Evolutionary conservation across 1,140 invertebrate genomes (phyloP).

Genomic region (Lutraria rhynchaena): DNA sequence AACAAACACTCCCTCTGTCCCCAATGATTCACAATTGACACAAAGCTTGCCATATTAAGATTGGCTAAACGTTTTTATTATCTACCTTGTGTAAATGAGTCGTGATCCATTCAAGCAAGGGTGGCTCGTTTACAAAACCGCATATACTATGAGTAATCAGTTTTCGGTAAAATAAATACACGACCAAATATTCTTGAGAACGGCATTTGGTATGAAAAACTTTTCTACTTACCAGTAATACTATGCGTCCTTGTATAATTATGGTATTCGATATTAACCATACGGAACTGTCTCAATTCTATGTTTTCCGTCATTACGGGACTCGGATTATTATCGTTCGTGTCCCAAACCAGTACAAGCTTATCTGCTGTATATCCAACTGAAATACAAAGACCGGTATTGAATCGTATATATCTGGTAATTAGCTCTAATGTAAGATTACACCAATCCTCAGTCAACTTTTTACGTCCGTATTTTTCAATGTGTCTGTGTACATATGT

Average conservation of each 20-base stretch:
- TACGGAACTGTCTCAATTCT: conserved; percentile 47
- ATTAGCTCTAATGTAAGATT: no score
- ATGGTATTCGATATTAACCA: conserved; percentile 18
- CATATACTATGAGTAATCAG: not conserved
- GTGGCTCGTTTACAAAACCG: not conserved
- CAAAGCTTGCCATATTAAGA: no score
- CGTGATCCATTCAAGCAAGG: no score
- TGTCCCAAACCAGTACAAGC: conserved; percentile 35
- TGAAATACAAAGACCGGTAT: conserved; percentile 16
- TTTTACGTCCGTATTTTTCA: no score
- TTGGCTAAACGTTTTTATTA: no score
- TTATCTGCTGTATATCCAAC: conserved; percentile 54
- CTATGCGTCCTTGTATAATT: conserved; percentile 35
- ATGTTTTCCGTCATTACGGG: conserved; percentile 29
- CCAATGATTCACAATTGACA: no score
- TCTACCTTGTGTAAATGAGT: no score
- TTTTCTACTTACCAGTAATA: conserved; percentile 41
- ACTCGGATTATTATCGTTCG: not conserved
- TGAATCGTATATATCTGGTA: no score
- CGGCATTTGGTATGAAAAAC: no score
- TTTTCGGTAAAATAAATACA: not conserved
- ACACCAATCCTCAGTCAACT: no score
- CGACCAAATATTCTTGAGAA: not conserved
- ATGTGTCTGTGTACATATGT: no score
- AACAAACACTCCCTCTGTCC: no score